phyloP scores from a whole-genome alignment of 2,888 invertebrate species.

The Chaetoderma sp. region DNA sequence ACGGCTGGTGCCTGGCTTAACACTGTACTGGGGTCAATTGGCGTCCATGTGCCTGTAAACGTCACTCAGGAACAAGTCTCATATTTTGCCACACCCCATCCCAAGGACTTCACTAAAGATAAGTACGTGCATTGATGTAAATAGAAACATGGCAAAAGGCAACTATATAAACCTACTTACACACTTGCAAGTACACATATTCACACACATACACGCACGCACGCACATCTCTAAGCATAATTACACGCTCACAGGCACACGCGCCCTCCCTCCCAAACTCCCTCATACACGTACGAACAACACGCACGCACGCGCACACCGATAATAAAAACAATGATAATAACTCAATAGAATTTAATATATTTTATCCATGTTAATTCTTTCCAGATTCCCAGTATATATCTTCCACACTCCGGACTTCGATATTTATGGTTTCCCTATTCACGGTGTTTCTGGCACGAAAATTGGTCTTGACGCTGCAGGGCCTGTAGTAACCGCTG shows the following conservation, averaged over 20 bases:
- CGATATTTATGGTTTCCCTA: slow-evolving; percentile 60
- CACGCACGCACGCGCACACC: too few relatives aligned
- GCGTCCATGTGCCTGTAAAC: slow-evolving; percentile 61
- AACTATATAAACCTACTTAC: background rate
- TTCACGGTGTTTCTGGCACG: slow-evolving; percentile 57
- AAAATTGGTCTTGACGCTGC: slow-evolving; percentile 65
- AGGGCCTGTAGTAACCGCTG: slow-evolving; percentile 53
- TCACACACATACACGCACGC: too few relatives aligned
- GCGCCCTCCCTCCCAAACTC: too few relatives aligned
- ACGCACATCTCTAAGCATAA: too few relatives aligned
- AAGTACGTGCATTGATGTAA: slow-evolving; percentile 44
- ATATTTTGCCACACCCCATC: slow-evolving; percentile 59
- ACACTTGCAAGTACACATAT: background rate
- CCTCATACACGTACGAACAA: too few relatives aligned
- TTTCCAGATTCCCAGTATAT: slow-evolving; percentile 58
- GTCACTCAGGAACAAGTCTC: slow-evolving; percentile 67
- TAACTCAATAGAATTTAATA: too few relatives aligned
- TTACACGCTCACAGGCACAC: too few relatives aligned
- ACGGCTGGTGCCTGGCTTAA: slow-evolving; percentile 67
- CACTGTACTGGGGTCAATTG: slow-evolving; percentile 58
- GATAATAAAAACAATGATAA: too few relatives aligned
- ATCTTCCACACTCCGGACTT: slow-evolving; percentile 50
- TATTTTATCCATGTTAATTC: background rate
- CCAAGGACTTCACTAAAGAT: slow-evolving; percentile 61
- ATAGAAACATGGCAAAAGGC: background rate